Evolutionary conservation across 2,797 vertebrate species (phyloP).

Genomic region (Lates japonicus): DNA sequence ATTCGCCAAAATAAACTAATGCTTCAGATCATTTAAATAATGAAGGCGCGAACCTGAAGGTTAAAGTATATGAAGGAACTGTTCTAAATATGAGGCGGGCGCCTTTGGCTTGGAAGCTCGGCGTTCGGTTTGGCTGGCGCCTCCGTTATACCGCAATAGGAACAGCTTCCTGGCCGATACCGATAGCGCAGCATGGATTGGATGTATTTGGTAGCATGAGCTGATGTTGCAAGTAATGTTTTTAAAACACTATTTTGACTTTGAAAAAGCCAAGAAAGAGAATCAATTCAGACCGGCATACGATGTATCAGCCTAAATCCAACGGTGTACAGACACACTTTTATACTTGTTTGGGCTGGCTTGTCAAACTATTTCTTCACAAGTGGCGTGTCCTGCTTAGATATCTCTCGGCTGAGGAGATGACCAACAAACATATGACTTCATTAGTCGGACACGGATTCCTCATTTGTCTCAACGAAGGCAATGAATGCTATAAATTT

Average conservation of each 20-base stretch:
- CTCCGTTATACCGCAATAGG: too few species aligned
- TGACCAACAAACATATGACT: slow-evolving; percentile 68
- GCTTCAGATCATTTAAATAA: slow-evolving; percentile 88
- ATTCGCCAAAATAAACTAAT: slow-evolving; percentile 85
- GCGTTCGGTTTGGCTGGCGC: slow-evolving; percentile 82
- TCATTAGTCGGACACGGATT: slow-evolving; percentile 66
- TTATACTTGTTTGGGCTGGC: slow-evolving; percentile 57
- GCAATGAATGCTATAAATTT: slow-evolving; percentile 66
- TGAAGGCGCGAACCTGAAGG: slow-evolving; percentile 87
- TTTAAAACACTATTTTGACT: too few species aligned
- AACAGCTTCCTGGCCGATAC: too few species aligned
- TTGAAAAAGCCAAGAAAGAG: slow-evolving; percentile 60
- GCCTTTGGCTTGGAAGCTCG: slow-evolving; percentile 75
- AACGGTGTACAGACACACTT: slow-evolving; percentile 61
- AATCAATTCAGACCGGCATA: slow-evolving; percentile 65
- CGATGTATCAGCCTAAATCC: slow-evolving; percentile 74
- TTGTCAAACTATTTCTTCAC: slow-evolving; percentile 59
- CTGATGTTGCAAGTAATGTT: slow-evolving; percentile 88
- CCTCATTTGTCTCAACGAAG: slow-evolving; percentile 53
- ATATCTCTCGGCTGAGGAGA: slow-evolving; percentile 56
- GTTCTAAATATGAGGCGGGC: slow-evolving; percentile 82
- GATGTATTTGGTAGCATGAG: slow-evolving; percentile 87
- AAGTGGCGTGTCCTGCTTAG: slow-evolving; percentile 46
- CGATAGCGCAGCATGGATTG: slow-evolving; percentile 87
- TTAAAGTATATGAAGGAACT: slow-evolving; percentile 87